These are phyloP conservation scores for Drosophila buzzatii DNA, from an alignment of 2,888 invertebrate genomes.

Conservation along the genomic window DNA sequence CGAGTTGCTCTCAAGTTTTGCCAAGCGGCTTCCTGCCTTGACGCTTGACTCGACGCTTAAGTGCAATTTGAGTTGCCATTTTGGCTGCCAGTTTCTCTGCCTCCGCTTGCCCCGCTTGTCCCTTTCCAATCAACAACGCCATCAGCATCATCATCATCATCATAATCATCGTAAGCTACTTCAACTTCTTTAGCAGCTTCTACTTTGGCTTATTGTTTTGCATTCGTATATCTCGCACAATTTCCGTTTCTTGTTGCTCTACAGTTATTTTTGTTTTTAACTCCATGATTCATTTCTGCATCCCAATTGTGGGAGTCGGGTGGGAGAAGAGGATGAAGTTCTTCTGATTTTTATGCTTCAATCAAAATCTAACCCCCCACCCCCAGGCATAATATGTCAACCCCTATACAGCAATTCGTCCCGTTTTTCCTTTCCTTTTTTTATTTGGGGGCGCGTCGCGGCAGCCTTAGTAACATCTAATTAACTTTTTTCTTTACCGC, in stretches of 20 bases:
- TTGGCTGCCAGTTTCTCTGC: slow-evolving; percentile 37
- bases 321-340: slow-evolving; percentile 3
- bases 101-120: slow-evolving; percentile 12
- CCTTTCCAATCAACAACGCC: slow-evolving; percentile 15
- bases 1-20: slow-evolving; percentile 53
- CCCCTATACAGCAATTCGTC: slow-evolving; percentile 9
- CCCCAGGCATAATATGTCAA: neutral
- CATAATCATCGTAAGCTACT: neutral
- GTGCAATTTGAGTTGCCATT: slow-evolving; percentile 78
- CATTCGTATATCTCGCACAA: slow-evolving; percentile 64
- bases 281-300: slow-evolving; percentile 61
- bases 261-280: slow-evolving; percentile 6
- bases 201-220: slow-evolving; percentile 55
- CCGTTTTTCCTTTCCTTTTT: slow-evolving; percentile 10
- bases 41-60: slow-evolving; percentile 76
- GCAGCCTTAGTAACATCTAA: slow-evolving; percentile 75
- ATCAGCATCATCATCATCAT: neutral
- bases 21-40: slow-evolving; percentile 73
- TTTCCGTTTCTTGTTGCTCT: slow-evolving; percentile 79
- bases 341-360: slow-evolving; percentile 46
- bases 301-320: neutral
- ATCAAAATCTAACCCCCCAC: slow-evolving; percentile 43
- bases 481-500: slow-evolving; percentile 66
- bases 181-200: slow-evolving; percentile 8
- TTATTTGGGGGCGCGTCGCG: slow-evolving; percentile 24